Evolutionary conservation across 1,140 invertebrate genomes (phyloP).

Genomic region (Notospermus geniculatus): DNA sequence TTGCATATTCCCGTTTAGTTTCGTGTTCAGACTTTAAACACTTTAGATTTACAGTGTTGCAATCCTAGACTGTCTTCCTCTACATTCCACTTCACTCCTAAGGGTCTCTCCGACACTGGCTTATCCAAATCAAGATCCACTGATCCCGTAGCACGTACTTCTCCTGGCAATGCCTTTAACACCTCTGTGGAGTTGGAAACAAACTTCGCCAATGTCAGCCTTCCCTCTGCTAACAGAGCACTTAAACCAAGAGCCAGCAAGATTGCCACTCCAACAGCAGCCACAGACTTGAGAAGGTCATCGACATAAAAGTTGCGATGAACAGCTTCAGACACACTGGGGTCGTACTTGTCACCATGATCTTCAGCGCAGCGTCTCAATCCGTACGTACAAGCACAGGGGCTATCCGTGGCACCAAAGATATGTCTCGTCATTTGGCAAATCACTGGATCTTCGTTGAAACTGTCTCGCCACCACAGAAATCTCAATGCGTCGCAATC

Average conservation of each 20-base stretch:
- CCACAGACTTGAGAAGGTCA: constrained; percentile 18
- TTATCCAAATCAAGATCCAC: constrained; percentile 3
- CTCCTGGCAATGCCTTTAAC: not conserved
- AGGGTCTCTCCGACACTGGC: not conserved
- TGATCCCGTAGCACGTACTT: constrained; percentile 2
- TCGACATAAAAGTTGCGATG: constrained; percentile 27
- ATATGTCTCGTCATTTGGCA: constrained; percentile 26
- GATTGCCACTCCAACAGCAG: constrained; percentile 11
- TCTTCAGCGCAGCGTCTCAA: constrained; percentile 21
- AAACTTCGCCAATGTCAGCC: not conserved
- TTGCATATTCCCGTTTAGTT: too few species aligned
- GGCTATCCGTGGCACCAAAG: constrained; percentile 26
- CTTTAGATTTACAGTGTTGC: too few species aligned
- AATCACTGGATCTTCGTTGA: constrained; percentile 11
- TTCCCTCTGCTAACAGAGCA: constrained; percentile 1
- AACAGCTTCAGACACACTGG: constrained; percentile 5
- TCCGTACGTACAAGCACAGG: constrained; percentile 21
- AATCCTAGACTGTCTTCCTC: not conserved
- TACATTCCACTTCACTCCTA: constrained; percentile 4
- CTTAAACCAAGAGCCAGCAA: not conserved
- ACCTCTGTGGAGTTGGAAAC: not conserved
- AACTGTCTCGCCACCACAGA: constrained; percentile 22
- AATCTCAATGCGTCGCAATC: constrained; percentile 22
- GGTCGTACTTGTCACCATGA: constrained; percentile 1
- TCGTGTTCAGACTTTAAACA: too few species aligned